These are phyloP conservation scores for Trichoplusia ni DNA, from an alignment of 1,140 invertebrate species.

Conservation along the genomic window DNA sequence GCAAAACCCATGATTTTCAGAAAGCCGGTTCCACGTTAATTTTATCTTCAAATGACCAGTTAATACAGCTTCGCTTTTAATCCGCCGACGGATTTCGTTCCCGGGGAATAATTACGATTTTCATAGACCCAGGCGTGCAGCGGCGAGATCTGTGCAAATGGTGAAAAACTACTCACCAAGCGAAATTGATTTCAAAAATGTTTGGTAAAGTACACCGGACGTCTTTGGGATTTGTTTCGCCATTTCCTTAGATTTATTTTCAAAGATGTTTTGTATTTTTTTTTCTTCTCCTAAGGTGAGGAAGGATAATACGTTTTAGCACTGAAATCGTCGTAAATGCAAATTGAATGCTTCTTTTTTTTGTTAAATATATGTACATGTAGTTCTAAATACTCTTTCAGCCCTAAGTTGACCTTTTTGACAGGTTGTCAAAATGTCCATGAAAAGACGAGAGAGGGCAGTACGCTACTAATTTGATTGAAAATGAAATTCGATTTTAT, in stretches of 20 bases:
- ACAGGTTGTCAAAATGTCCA: not conserved
- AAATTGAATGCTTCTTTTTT: too few species aligned
- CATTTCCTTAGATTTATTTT: not conserved
- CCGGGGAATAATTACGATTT: slow-evolving; percentile 31
- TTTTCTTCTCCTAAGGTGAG: too few species aligned
- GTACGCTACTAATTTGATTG: too few species aligned
- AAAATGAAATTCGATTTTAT: too few species aligned
- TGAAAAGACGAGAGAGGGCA: too few species aligned
- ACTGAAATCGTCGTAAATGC: too few species aligned
- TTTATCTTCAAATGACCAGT: slow-evolving; percentile 33
- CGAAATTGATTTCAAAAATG: slow-evolving; percentile 24
- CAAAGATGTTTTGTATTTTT: not conserved
- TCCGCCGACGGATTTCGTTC: slow-evolving; percentile 25
- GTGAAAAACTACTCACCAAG: slow-evolving; percentile 5
- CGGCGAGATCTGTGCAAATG: slow-evolving; percentile 18
- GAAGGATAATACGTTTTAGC: too few species aligned
- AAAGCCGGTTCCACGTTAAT: slow-evolving; percentile 6
- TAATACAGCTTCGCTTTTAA: slow-evolving; percentile 32
- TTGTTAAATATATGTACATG: not conserved
- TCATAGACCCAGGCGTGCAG: slow-evolving; percentile 22
- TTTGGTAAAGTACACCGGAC: too few species aligned
- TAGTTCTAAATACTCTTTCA: not conserved
- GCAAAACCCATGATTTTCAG: not conserved
- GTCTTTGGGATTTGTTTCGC: slow-evolving; percentile 1
- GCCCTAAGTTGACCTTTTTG: not conserved